A percentile compares a stretch with the other conserved stretches of the same genome.
Evolutionary conservation across 2,888 invertebrate species (phyloP).

Genomic region (Colletes collaris): DNA sequence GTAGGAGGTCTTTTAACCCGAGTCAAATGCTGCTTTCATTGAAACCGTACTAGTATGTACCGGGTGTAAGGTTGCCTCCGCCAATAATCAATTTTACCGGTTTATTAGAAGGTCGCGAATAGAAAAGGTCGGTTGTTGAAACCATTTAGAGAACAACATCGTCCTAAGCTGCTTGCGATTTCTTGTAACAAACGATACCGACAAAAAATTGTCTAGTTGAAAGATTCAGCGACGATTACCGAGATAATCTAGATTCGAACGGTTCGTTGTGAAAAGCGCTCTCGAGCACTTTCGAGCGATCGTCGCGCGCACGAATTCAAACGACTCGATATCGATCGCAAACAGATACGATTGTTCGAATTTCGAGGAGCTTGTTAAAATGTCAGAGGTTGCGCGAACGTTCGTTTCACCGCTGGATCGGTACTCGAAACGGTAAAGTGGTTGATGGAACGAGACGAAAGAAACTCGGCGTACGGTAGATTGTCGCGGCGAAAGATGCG

Average conservation of each 20-base stretch:
- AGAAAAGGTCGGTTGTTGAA: slow-evolving; percentile 3
- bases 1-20: slow-evolving; percentile 75
- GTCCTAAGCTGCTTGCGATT: too few species aligned
- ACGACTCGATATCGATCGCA: background rate
- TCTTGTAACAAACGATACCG: too few species aligned
- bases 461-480: too few species aligned
- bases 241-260: background rate
- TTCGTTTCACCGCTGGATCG: background rate
- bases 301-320: slow-evolving; percentile 34
- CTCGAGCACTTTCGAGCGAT: background rate
- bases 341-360: background rate
- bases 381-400: background rate
- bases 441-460: slow-evolving; percentile 5
- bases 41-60: slow-evolving; percentile 54
- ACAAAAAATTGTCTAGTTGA: too few species aligned
- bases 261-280: slow-evolving; percentile 28
- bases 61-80: slow-evolving; percentile 30
- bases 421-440: background rate
- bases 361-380: slow-evolving; percentile 6
- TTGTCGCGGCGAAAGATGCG: slow-evolving; percentile 6
- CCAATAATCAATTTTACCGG: slow-evolving; percentile 59
- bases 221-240: too few species aligned
- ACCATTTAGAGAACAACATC: too few species aligned
- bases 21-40: slow-evolving; percentile 71
- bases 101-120: slow-evolving; percentile 35